phyloP scores from a whole-genome alignment of 2,888 invertebrate species.

The Drosophila pegasa region DNA sequence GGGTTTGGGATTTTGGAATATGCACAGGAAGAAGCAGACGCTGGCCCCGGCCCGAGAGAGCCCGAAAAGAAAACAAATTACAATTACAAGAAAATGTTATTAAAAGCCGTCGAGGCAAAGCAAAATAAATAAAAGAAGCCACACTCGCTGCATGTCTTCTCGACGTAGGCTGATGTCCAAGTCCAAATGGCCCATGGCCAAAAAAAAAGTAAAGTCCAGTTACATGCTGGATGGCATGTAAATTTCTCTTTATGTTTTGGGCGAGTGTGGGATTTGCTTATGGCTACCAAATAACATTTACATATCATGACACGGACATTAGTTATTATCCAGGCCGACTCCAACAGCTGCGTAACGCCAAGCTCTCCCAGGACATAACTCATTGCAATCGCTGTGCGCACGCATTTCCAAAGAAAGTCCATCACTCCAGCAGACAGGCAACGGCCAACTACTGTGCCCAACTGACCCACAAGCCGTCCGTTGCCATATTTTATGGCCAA shows the following conservation, averaged over 20 bases:
- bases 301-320: conserved; percentile 63
- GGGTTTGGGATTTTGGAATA: conserved; percentile 26
- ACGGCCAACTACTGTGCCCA: conserved; percentile 70
- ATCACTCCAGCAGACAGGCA: conserved; percentile 36
- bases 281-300: conserved; percentile 63
- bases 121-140: conserved; percentile 66
- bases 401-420: conserved; percentile 55
- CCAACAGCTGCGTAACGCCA: conserved; percentile 35
- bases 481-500: conserved; percentile 70
- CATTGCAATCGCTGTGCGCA: conserved; percentile 45
- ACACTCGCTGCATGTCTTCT: conserved; percentile 39
- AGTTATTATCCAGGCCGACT: conserved; percentile 35
- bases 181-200: conserved; percentile 68
- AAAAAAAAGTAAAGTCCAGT: conserved; percentile 51
- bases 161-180: conserved; percentile 57
- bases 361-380: conserved; percentile 66
- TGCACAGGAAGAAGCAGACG: conserved; percentile 45
- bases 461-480: conserved; percentile 75
- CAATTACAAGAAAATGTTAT: conserved; percentile 84
- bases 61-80: conserved; percentile 76
- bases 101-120: conserved; percentile 70
- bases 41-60: conserved; percentile 10
- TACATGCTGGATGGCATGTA: conserved; percentile 63
- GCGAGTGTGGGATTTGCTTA: conserved; percentile 71
- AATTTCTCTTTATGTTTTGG: conserved; percentile 71